Base-by-base conservation (phyloP, 2,888 invertebrate species). In the Diaperis boleti region DNA sequence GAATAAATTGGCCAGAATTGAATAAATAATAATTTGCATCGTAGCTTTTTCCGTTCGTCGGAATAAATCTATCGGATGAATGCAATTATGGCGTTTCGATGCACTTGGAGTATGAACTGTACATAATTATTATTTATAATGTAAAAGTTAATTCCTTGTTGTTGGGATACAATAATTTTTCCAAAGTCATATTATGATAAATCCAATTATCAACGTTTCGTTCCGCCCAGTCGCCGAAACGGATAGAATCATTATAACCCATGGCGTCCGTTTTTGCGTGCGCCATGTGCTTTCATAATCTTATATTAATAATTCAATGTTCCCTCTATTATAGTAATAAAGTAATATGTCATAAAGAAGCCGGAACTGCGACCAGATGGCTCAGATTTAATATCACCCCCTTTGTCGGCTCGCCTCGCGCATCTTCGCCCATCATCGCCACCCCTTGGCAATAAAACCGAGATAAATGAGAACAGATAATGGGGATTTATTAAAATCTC, bases 281-380 rank as follows among this genome's bases (percentile, higher is more conserved):
- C 76, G 73, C 74, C 76, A 69, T 67, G 68, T 71, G 71, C 76
- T 68, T 73, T 76, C 75, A 79, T 81, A 80, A 81, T 81, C 80
- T 80, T 80, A 80, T 81, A 80, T 80, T 81, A 81, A 81, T 81
- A 81, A 81, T 81, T 81, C 81, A 81, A 81, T 81, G 80, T 79
- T 77, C 80, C 80, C 79, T 79, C 81, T 80, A 81, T 81, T 81
- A 80, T 78, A 78, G 80, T 81, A 81, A 81, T 81, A 81, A 81
- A 81, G 81, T 81, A 81, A 81, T 81, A 81, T 80, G 81, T 80
- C 80, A 81, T 81, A 79, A 80, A 79, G 77, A 77, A 76, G 74
- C 75, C 75, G 76, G 74, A 76, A 74, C 76, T 74, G 76, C 72
- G 73, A 74, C 79, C 81, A 81, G 80, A 79, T 81, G 81, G 75